Conservation (phyloP, 1,140 invertebrate genomes). For the Pseudoatta argentina region DNA sequence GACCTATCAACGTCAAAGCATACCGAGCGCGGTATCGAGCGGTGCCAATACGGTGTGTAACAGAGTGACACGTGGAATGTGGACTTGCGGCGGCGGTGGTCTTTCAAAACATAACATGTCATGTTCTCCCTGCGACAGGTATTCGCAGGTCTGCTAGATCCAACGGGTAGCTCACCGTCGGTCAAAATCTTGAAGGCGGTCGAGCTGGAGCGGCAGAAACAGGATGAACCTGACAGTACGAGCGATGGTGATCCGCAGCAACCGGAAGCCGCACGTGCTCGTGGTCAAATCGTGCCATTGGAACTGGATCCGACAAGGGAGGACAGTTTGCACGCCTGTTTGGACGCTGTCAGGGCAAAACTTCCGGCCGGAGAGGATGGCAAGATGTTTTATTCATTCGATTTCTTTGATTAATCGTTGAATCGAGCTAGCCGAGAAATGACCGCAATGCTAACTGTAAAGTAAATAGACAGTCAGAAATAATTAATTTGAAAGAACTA, state of each 20-base stretch:
- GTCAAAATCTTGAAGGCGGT: constrained; percentile 88
- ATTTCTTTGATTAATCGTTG: constrained; percentile 11
- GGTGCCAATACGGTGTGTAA: constrained; percentile 46
- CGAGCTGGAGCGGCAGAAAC: constrained; percentile 85
- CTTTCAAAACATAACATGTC: constrained; percentile 34
- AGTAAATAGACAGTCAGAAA: constrained; percentile 10
- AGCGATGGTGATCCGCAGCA: constrained; percentile 40
- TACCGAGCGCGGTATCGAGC: constrained; percentile 27
- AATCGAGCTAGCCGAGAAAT: constrained; percentile 12
- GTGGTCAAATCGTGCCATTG: constrained; percentile 89
- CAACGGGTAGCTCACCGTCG: constrained; percentile 81
- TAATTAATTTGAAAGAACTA: neutral
- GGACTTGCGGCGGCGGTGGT: neutral
- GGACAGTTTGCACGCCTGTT: constrained; percentile 92
- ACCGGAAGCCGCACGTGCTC: constrained; percentile 80
- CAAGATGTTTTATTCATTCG: constrained; percentile 79
- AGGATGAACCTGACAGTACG: constrained; percentile 77
- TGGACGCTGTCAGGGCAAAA: constrained; percentile 91
- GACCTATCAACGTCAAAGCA: constrained; percentile 56
- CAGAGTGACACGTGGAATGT: constrained; percentile 36
- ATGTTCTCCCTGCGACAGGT: constrained; percentile 82
- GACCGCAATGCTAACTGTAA: neutral
- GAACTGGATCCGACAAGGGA: constrained; percentile 93
- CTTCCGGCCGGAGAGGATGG: constrained; percentile 93
- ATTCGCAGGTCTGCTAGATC: constrained; percentile 89